Evolutionary conservation across 1,140 invertebrate species (phyloP), one percentile per base, ranked within the genome.

Genomic region (Rhyzopertha dominica): DNA sequence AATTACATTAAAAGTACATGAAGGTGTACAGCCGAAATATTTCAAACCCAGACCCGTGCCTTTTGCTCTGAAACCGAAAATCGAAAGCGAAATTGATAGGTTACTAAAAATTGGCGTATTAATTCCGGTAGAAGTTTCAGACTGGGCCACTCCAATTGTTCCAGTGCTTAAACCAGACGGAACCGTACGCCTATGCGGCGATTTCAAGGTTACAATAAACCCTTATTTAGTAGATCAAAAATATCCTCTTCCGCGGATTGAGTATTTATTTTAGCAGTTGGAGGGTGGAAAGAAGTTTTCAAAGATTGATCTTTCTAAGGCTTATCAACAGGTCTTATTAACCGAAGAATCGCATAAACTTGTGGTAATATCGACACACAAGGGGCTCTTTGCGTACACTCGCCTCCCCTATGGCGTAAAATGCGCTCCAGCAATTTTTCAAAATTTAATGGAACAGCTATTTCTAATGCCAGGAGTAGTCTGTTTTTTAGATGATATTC

Each of bases 141-240:
- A 53, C 30, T 58, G 59, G 56, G 53, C 60, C 37, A 54, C 51
- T 49, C 58, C 63, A 36, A 55, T 73, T 4, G 67, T 74, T 3
- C 49, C 67, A 1, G 68, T 75, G 1, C 53, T 61, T 36, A 77
- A 75, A 51, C 56, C 59, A 36, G 49, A 68, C 46, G 62, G 58
- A 7, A 40, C 47, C 38, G 47, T 61, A 16, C 41, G 71, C 18
- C 58, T 74, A 34, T 74, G 72, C 54, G 46, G 46, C 9, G 31
- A 48, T 52, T 74, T 63, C 46, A 59, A 65, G 34, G 55, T 59
- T 35, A 62, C 63, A 5, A 51, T 66, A 5, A 65, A 68, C 49
- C 54, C 47, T 30, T 37, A 46, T 25, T 23, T 34, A n/a, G 19
- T 43, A 24, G 29, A n/a, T n/a, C n/a, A n/a, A 43, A 5, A 40